Conservation (phyloP, 2,797 vertebrate genomes). For the Sebastes oblongus region DNA sequence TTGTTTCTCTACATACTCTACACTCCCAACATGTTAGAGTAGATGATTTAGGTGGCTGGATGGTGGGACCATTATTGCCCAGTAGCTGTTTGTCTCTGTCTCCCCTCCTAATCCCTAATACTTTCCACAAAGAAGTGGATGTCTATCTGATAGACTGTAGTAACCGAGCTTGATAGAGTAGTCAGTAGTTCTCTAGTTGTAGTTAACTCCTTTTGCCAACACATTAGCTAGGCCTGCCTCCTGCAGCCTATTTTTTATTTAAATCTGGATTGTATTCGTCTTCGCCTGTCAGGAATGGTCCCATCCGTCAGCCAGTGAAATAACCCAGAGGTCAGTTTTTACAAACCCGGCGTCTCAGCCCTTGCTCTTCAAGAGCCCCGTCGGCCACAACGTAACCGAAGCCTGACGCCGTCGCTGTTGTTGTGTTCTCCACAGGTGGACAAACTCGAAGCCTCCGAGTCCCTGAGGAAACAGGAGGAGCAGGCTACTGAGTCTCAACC, state of each 20-base stretch:
- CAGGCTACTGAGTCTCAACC: slow-evolving; percentile 98
- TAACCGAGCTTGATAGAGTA: slow-evolving; percentile 47
- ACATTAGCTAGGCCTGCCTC: slow-evolving; percentile 57
- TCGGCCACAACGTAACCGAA: background rate
- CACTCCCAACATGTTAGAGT: slow-evolving; percentile 47
- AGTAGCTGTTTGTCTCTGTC: slow-evolving; percentile 56
- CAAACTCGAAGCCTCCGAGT: slow-evolving; percentile 97
- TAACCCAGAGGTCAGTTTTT: slow-evolving; percentile 81
- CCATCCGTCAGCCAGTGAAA: slow-evolving; percentile 86
- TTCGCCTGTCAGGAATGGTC: slow-evolving; percentile 85
- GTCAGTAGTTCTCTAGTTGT: slow-evolving; percentile 42
- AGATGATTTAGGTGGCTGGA: slow-evolving; percentile 77
- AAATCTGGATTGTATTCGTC: slow-evolving; percentile 81
- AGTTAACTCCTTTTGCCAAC: slow-evolving; percentile 30
- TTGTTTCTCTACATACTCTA: slow-evolving; percentile 83
- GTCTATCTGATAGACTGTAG: slow-evolving; percentile 15
- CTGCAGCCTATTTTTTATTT: slow-evolving; percentile 64
- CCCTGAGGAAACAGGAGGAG: slow-evolving; percentile 99
- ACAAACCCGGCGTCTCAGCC: slow-evolving; percentile 58
- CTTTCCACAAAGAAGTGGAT: slow-evolving; percentile 17
- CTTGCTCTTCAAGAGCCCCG: slow-evolving; percentile 58
- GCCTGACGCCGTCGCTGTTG: slow-evolving; percentile 38
- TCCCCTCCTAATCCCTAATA: slow-evolving; percentile 34
- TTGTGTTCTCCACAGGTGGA: slow-evolving; percentile 87
- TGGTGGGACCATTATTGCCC: slow-evolving; percentile 83